Evolutionary conservation across 2,797 vertebrate genomes (phyloP).

Genomic region (Buceros bicornis): DNA sequence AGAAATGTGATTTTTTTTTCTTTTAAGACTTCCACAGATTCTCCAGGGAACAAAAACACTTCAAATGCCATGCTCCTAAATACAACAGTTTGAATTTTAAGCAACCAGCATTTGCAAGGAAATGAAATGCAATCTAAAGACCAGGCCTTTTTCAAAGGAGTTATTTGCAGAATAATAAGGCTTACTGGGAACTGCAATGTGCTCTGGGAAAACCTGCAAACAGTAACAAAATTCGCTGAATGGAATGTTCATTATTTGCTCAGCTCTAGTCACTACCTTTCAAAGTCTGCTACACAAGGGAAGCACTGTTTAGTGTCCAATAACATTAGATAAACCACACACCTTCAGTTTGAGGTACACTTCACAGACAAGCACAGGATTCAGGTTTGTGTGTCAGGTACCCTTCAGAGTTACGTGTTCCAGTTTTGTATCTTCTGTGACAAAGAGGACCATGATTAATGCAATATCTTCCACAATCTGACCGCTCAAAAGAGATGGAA

Average conservation of each 20-base stretch:
- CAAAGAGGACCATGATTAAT: not conserved
- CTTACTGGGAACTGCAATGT: not conserved
- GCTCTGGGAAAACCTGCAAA: conserved; percentile 26
- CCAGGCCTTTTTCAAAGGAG: conserved; percentile 11
- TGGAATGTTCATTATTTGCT: conserved; percentile 48
- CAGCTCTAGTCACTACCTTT: not conserved
- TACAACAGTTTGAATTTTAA: conserved; percentile 58
- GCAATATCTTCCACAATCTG: not conserved
- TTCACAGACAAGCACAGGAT: not conserved
- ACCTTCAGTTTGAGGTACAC: not conserved
- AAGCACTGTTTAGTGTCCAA: not conserved
- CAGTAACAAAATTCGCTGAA: not conserved
- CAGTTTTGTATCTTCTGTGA: not conserved
- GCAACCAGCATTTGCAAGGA: conserved; percentile 29
- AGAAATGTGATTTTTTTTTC: conserved; percentile 4
- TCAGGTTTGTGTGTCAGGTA: not conserved
- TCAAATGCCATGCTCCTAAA: not conserved
- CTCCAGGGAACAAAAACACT: conserved; percentile 25
- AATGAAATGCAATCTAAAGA: conserved; percentile 58
- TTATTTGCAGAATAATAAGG: conserved; percentile 59
- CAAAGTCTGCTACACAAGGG: not conserved
- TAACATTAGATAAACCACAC: not conserved
- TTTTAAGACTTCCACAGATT: not conserved
- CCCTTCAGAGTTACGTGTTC: not conserved
- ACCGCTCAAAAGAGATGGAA: not conserved